These are phyloP conservation scores for Hedychridium roseum DNA, from an alignment of 2,888 invertebrate species.

Conservation along the genomic window DNA sequence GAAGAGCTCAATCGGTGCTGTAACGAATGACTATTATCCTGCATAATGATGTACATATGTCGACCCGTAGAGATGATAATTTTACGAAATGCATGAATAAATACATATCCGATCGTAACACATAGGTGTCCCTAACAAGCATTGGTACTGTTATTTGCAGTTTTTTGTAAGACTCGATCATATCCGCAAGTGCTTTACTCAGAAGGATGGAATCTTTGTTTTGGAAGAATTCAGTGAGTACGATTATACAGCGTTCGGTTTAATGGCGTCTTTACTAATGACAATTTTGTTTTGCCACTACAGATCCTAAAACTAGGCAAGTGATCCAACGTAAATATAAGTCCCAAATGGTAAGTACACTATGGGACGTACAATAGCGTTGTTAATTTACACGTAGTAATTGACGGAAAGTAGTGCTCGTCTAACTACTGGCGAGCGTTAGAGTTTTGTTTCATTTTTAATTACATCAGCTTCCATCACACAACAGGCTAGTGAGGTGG, in stretches of 20 bases:
- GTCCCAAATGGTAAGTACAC: conserved; percentile 91
- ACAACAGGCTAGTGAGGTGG: conserved; percentile 78
- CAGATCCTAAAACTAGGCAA: conserved; percentile 98
- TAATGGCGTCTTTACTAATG: background rate
- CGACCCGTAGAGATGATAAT: too few species aligned
- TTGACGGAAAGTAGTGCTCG: too few species aligned
- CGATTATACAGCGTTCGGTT: background rate
- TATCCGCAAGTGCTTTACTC: conserved; percentile 99
- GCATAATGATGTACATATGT: too few species aligned
- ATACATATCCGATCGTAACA: too few species aligned
- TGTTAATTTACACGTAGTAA: too few species aligned
- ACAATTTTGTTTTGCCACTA: conserved; percentile 60
- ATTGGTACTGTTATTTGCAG: conserved; percentile 84
- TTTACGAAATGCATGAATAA: too few species aligned
- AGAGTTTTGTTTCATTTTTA: conserved; percentile 6
- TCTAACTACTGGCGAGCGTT: too few species aligned
- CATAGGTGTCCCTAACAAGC: too few species aligned
- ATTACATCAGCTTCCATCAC: conserved; percentile 12
- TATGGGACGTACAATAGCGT: conserved; percentile 2
- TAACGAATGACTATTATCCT: too few species aligned
- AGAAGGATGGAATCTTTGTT: conserved; percentile 98
- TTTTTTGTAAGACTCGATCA: conserved; percentile 99
- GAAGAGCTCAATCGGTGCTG: too few species aligned
- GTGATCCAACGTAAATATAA: conserved; percentile 96
- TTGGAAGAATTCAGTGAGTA: conserved; percentile 99